Base-by-base conservation (phyloP, 2,888 invertebrate species). In the Drosophila anomalata region DNA sequence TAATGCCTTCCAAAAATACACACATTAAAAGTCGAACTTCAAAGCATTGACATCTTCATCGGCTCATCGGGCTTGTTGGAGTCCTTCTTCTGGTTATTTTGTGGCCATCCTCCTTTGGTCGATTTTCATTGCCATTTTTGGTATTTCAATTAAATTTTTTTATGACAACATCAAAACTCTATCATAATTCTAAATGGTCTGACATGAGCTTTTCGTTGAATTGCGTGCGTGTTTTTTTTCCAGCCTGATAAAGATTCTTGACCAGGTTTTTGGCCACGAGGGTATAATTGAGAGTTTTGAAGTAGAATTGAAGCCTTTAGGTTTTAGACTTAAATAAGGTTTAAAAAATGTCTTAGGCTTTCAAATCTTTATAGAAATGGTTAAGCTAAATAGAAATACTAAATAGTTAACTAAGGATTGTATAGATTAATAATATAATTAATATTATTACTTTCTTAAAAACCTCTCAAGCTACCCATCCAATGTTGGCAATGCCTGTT, bases 71-170 rank as follows among this genome's bases (percentile, higher is more conserved):
- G 56, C 57, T 29, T 31, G 17, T 57, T n/a, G 48, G 31, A 14
- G 20, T 54, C n/a, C 51, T n/a, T 24, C 31, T 33, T n/a, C 22
- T 46, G 14, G 17, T 22, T 14, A 31, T 46, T 55, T 46, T 55
- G 26, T 46, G 42, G 39, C 22, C 22, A 14, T 46, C n/a, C n/a
- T 60, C 48, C 57, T 54, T 53, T 47, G 59, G 59, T 33, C 50
- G 65, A 59, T 69, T 76, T 79, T 69, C 85, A 73, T 79, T 81
- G 80, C 90, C 89, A 88, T 89, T 90, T 90, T 89, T 88, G 90
- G 89, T 89, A 90, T 90, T 90, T 90, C 90, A 90, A 90, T 90
- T 90, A 90, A 90, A 89, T 89, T 89, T 90, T 87, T 89, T 90
- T 89, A 89, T 90, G 86, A 87, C 88, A 89, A 87, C 87, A 89